phyloP scores from a whole-genome alignment of 2,113 vertebrate species.

The Cottus gobio region DNA sequence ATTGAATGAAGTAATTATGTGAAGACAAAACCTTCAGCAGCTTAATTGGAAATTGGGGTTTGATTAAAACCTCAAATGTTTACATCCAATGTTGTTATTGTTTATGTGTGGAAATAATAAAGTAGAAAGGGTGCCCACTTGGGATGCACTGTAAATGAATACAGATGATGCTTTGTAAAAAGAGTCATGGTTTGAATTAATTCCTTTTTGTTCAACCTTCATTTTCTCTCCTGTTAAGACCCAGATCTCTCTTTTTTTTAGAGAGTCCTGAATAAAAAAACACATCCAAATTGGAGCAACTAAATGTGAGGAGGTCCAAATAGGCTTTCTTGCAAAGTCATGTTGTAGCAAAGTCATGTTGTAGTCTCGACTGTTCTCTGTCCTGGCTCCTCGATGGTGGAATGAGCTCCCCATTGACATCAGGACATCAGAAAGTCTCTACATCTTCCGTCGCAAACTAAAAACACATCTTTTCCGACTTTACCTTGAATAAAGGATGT shows the following conservation, averaged over 20 bases:
- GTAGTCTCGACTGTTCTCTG: too few relatives aligned
- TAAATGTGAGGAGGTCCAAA: background rate
- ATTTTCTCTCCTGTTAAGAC: background rate
- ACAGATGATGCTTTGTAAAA: background rate
- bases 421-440: too few relatives aligned
- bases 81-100: slow-evolving; percentile 22
- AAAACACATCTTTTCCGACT: too few relatives aligned
- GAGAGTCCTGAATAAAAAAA: background rate
- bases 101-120: slow-evolving; percentile 29
- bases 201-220: background rate
- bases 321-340: background rate
- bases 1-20: slow-evolving; percentile 50
- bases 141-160: background rate
- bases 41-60: slow-evolving; percentile 37
- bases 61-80: slow-evolving; percentile 22
- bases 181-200: background rate
- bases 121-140: background rate
- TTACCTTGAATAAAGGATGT: too few relatives aligned
- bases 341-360: too few relatives aligned
- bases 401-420: too few relatives aligned
- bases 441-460: too few relatives aligned
- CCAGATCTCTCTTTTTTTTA: background rate
- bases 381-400: too few relatives aligned
- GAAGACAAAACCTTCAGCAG: slow-evolving; percentile 20
- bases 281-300: background rate